phyloP scores from a whole-genome alignment of 1,140 invertebrate genomes.

The Cyphomyrmex costatus region DNA sequence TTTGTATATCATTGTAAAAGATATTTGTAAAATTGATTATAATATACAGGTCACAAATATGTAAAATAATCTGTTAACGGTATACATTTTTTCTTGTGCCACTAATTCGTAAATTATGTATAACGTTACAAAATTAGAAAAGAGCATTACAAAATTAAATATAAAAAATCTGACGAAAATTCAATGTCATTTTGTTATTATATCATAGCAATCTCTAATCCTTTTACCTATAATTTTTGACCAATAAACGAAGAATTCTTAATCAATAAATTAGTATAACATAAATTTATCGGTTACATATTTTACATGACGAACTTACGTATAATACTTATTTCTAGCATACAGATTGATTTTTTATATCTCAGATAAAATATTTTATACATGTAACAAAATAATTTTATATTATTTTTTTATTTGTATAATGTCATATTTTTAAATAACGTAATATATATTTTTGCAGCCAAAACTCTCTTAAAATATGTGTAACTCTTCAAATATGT shows the following conservation, averaged over 20 bases:
- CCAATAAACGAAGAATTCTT: not conserved
- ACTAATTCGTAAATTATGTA: conserved; percentile 6
- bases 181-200: not conserved
- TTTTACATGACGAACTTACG: not conserved
- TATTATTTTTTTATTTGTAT: not conserved
- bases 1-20: not conserved
- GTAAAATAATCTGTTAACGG: conserved; percentile 15
- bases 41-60: not conserved
- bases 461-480: not conserved
- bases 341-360: not conserved
- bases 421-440: not conserved
- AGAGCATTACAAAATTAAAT: conserved; percentile 16
- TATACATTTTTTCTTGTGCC: not conserved
- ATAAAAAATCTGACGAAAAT: not conserved
- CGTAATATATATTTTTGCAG: not conserved
- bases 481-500: not conserved
- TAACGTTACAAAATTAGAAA: not conserved
- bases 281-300: not conserved
- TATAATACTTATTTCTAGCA: not conserved
- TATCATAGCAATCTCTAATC: not conserved
- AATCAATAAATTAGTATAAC: not conserved
- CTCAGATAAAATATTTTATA: not conserved
- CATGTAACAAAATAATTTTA: not conserved
- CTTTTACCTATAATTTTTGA: not conserved
- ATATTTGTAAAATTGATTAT: not conserved